phyloP scores from a whole-genome alignment of 2,888 invertebrate species.

The Neuroscelio doddi region DNA sequence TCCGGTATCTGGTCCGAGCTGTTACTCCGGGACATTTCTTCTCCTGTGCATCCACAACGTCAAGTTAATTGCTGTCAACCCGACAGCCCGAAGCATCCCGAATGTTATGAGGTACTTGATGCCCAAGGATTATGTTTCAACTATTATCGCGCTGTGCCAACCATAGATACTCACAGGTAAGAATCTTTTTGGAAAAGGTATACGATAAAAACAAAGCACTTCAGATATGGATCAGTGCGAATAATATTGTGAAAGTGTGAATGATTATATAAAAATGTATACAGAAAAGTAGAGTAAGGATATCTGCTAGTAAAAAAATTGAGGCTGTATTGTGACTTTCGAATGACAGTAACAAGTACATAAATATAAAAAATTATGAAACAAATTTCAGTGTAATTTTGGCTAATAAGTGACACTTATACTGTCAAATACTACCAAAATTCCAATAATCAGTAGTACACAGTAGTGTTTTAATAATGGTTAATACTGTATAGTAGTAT shows the following conservation, averaged over 20 bases:
- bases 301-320: too few species aligned
- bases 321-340: conserved; percentile 15
- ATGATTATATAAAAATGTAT: too few species aligned
- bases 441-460: too few species aligned
- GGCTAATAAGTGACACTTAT: too few species aligned
- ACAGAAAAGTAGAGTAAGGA: too few species aligned
- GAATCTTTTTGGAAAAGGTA: not conserved
- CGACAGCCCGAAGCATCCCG: conserved; percentile 69
- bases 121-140: conserved; percentile 74
- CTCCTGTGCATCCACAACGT: conserved; percentile 76
- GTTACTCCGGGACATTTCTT: conserved; percentile 81
- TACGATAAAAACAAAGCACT: not conserved
- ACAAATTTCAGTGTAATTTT: too few species aligned
- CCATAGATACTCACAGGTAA: conserved; percentile 58
- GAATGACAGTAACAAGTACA: too few species aligned
- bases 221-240: too few species aligned
- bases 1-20: conserved; percentile 87
- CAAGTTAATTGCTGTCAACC: conserved; percentile 58
- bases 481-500: too few species aligned
- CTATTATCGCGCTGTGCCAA: conserved; percentile 82
- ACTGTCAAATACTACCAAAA: too few species aligned
- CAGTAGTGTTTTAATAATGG: too few species aligned
- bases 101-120: conserved; percentile 73
- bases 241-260: not conserved
- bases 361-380: too few species aligned